Percentiles rank a stretch among this genome's conserved stretches.
These are phyloP conservation scores for Caenorhabditis inopinata DNA, from an alignment of 1,140 invertebrate genomes.

Conservation along the genomic window DNA sequence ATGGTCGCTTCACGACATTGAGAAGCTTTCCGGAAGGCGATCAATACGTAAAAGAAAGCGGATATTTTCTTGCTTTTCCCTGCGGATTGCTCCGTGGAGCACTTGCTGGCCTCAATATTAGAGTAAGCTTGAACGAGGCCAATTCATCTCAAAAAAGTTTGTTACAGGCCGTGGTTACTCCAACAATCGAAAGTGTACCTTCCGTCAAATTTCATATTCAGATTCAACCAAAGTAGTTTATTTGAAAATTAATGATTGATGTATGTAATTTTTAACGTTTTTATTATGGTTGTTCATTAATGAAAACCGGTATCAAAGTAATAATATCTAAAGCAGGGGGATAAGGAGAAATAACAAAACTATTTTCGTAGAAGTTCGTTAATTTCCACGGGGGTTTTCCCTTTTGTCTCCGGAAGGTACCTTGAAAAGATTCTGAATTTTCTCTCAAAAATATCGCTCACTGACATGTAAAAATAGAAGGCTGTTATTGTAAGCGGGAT, in stretches of 20 bases:
- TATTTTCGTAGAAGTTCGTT: background rate
- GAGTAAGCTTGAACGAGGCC: conserved; percentile 67
- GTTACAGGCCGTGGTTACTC: conserved; percentile 78
- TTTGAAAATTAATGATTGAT: background rate
- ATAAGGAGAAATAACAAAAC: background rate
- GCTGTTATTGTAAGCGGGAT: conserved; percentile 37
- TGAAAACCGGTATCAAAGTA: background rate
- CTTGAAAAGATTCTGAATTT: background rate
- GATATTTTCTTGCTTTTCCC: conserved; percentile 89
- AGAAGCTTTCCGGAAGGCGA: conserved; percentile 82
- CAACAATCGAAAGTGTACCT: conserved; percentile 87
- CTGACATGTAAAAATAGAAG: conserved; percentile 32
- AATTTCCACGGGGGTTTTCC: conserved; percentile 31
- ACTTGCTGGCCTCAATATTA: conserved; percentile 87
- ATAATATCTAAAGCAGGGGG: background rate
- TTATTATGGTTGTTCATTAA: background rate
- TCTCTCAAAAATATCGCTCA: background rate
- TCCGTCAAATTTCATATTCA: conserved; percentile 79
- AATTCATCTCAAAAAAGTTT: background rate
- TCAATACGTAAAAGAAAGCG: conserved; percentile 86
- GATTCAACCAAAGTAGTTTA: conserved; percentile 47
- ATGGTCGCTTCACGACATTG: conserved; percentile 88
- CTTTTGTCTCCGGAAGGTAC: conserved; percentile 37
- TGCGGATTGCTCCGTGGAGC: conserved; percentile 92
- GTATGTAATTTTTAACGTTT: background rate